Evolutionary conservation across 2,888 invertebrate genomes (phyloP).

Genomic region (Rotaria sp.): DNA sequence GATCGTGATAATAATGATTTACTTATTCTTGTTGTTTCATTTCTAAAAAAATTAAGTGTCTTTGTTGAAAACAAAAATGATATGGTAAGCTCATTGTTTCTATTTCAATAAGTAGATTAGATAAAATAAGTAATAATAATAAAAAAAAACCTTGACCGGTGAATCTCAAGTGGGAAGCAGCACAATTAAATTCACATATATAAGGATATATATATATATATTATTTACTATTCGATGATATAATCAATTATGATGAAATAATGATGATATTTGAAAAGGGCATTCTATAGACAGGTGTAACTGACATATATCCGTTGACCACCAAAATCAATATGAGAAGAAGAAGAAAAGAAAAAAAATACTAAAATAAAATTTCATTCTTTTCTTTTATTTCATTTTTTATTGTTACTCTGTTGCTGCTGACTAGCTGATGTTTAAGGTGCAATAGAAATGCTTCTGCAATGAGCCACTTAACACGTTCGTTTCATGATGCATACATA

Average conservation of each 20-base stretch:
- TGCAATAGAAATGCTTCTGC: not conserved
- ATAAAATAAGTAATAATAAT: not conserved
- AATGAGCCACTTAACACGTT: not conserved
- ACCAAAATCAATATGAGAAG: not conserved
- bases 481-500: not conserved
- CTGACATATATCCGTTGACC: not conserved
- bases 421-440: not conserved
- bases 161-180: not conserved
- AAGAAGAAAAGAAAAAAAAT: not conserved
- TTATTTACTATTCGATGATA: not conserved
- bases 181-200: not conserved
- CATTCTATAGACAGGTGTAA: not conserved
- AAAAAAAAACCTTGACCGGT: not conserved
- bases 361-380: not conserved
- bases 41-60: conserved; percentile 85
- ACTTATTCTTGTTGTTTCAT: conserved; percentile 78
- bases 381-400: not conserved
- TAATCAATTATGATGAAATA: not conserved
- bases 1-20: conserved; percentile 83
- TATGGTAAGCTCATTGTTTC: conserved; percentile 62
- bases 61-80: conserved; percentile 86
- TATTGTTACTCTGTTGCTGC: not conserved
- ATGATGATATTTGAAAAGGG: not conserved
- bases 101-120: not conserved
- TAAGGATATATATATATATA: not conserved